A percentile compares a stretch with the other conserved stretches of the same genome.
These are phyloP conservation scores for Passer domesticus DNA, from an alignment of 2,113 vertebrate genomes.

Conservation along the genomic window DNA sequence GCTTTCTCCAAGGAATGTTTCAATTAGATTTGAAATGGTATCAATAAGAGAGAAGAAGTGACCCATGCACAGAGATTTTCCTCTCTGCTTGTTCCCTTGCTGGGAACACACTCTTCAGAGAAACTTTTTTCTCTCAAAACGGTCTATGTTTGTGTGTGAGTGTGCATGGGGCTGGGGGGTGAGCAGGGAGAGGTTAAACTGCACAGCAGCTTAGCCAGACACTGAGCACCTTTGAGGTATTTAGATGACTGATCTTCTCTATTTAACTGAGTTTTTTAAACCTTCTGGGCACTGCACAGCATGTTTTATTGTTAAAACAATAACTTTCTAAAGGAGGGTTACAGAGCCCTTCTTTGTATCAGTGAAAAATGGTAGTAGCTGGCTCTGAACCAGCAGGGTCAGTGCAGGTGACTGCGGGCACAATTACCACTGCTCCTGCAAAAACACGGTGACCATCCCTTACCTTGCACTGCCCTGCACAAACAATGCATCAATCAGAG, in stretches of 20 bases:
- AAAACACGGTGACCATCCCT: not conserved
- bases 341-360: not conserved
- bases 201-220: not conserved
- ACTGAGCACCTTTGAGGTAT: not conserved
- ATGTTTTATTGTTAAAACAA: constrained; percentile 5
- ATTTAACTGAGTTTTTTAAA: not conserved
- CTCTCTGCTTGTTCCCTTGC: not conserved
- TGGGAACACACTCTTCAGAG: not conserved
- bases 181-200: not conserved
- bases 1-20: constrained; percentile 57
- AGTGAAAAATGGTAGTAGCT: not conserved
- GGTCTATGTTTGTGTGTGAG: not conserved
- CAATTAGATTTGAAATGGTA: constrained; percentile 54
- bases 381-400: not conserved
- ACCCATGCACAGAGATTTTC: not conserved
- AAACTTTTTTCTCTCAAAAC: not conserved
- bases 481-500: constrained; percentile 59
- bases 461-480: constrained; percentile 45
- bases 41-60: constrained; percentile 1
- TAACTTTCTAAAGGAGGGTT: not conserved
- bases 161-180: not conserved
- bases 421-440: constrained; percentile 13
- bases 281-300: not conserved
- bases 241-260: not conserved
- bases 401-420: not conserved